A percentile compares a stretch with the other conserved stretches of the same genome.
Evolutionary conservation across 2,113 vertebrate species (phyloP).

Genomic region (Tachycineta bicolor): DNA sequence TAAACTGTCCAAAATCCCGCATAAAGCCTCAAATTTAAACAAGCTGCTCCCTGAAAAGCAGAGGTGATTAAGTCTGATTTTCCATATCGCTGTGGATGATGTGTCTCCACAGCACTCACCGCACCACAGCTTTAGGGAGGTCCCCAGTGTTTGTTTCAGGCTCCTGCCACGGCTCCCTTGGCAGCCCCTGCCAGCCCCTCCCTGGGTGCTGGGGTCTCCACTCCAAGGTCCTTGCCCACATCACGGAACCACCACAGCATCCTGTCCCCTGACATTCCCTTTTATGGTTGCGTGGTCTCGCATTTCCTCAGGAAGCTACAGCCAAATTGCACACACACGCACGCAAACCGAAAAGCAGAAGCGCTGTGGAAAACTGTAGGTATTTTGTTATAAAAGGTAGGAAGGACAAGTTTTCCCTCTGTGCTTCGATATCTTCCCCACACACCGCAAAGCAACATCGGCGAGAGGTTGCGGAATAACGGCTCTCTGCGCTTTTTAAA

Average conservation of each 20-base stretch:
- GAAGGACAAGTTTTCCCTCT: not conserved
- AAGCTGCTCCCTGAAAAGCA: not conserved
- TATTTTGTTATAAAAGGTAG: not conserved
- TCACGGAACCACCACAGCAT: not conserved
- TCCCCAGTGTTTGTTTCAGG: not conserved
- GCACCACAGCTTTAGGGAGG: not conserved
- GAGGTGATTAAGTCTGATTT: not conserved
- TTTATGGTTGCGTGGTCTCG: accelerated
- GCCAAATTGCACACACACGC: not conserved
- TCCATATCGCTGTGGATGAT: accelerated
- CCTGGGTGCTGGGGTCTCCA: not conserved
- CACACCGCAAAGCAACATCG: not conserved
- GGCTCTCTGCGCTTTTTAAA: accelerated
- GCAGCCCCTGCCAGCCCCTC: not conserved
- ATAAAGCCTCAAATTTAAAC: not conserved
- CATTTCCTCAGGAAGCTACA: not conserved
- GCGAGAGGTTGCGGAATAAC: not conserved
- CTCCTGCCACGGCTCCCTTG: not conserved
- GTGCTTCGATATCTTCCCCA: not conserved
- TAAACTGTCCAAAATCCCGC: not conserved
- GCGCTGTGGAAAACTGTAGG: not conserved
- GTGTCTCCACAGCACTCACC: not conserved
- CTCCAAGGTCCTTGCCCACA: not conserved
- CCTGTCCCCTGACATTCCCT: not conserved
- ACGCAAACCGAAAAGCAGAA: not conserved